phyloP scores from a whole-genome alignment of 2,113 vertebrate species.

The Solea senegalensis region DNA sequence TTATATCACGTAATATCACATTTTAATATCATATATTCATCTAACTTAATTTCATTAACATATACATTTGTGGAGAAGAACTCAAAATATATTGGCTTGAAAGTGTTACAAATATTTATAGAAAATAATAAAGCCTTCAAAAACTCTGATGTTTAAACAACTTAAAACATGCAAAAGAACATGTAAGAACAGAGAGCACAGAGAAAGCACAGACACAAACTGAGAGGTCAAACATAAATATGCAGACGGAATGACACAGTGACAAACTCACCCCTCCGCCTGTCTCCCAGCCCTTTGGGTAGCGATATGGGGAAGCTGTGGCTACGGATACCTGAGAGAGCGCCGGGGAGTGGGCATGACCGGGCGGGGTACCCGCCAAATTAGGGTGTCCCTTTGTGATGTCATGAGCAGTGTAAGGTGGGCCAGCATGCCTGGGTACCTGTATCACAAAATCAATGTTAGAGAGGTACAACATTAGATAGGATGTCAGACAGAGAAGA shows the following conservation, averaged over 20 bases:
- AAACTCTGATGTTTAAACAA: too few relatives aligned
- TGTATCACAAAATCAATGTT: slow-evolving; percentile 53
- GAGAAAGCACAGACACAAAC: slow-evolving; percentile 7
- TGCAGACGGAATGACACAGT: slow-evolving; percentile 45
- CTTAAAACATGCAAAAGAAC: too few relatives aligned
- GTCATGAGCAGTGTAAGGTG: slow-evolving; percentile 92
- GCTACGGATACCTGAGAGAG: slow-evolving; percentile 93
- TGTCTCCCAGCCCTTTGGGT: slow-evolving; percentile 82
- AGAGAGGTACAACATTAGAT: slow-evolving; percentile 8
- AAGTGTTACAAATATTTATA: too few relatives aligned
- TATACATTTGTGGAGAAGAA: too few relatives aligned
- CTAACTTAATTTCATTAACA: too few relatives aligned
- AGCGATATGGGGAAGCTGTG: slow-evolving; percentile 78
- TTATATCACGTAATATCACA: too few relatives aligned
- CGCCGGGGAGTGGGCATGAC: slow-evolving; percentile 92
- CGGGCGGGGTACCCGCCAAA: slow-evolving; percentile 92
- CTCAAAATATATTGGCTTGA: neutral
- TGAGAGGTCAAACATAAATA: slow-evolving; percentile 12
- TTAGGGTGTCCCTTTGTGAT: slow-evolving; percentile 95
- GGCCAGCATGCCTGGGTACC: slow-evolving; percentile 91
- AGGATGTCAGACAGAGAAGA: slow-evolving; percentile 1
- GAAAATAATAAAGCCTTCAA: too few relatives aligned
- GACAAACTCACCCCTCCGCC: slow-evolving; percentile 78
- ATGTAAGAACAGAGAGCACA: too few relatives aligned
- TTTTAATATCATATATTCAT: too few relatives aligned